Base-by-base conservation (phyloP, 2,888 invertebrate genomes). In the Xestia rhomboidea region DNA sequence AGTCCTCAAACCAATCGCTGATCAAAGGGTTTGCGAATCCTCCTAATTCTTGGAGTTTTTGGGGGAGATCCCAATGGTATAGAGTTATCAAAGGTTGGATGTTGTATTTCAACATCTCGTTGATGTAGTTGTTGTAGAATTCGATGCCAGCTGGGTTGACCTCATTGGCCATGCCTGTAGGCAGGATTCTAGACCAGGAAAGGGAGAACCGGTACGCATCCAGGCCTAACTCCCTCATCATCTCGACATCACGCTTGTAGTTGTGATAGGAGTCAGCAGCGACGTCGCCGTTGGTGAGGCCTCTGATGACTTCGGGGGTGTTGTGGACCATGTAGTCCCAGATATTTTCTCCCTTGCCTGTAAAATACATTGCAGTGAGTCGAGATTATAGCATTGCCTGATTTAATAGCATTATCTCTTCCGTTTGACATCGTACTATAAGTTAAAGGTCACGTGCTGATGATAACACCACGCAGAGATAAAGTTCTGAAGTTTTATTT, bases 121-220 rank as follows among this genome's bases (percentile, higher is more conserved):
- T 92, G 73, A 98, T 97, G 11, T 98, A 93, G 81, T 97, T 95
- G 83, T 97, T 97, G 92, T 98, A 98, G 60, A 78, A 84, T n/a
- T 95, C 92, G 10, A 98, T 93, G 7, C 98, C 97, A 21, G 97
- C 95, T 0, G 97, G 95, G 13, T 97, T 92, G 86, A 97, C 97
- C 0, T 96, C 97, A 82, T 97, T 97, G 57, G 83, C 76, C 76
- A 89, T 83, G 27, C 87, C 89, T 38, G 83, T 83, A 0, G 87
- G 87, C 0, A 87, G 79, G 84, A 77, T 93, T 85, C 93, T 90
- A 86, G 81, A 85, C 98, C 98, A 98, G 2, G 97, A 95, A 18
- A 97, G 90, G 0, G 97, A 97, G 87, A 97, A 97, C 21, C 97
- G 92, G 89, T 97, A 97, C 76, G 93, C 94, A 71, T 84, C 75